phyloP scores from a whole-genome alignment of 2,888 invertebrate species.

The Parasteatoda lunata region DNA sequence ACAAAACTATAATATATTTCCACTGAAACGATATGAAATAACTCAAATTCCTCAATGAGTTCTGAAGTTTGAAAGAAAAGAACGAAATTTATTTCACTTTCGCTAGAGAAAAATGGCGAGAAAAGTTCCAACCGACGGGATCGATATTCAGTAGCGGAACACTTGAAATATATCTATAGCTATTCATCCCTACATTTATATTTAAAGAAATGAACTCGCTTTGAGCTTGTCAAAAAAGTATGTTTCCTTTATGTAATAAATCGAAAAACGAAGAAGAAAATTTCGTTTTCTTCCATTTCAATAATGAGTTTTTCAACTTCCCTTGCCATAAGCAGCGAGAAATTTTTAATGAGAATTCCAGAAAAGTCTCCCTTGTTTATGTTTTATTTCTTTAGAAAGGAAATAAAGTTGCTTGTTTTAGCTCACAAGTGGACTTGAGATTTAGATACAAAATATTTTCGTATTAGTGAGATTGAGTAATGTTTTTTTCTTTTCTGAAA shows the following conservation, averaged over 20 bases:
- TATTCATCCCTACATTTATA: conserved; percentile 17
- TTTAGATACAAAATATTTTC: conserved; percentile 15
- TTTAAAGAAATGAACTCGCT: conserved; percentile 7
- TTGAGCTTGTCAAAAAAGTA: conserved; percentile 18
- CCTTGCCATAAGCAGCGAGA: conserved; percentile 27
- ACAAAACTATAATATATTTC: neutral
- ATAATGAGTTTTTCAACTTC: conserved; percentile 47
- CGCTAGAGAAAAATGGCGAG: conserved; percentile 9
- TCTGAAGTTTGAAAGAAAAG: conserved; percentile 19
- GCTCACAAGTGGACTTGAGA: conserved; percentile 19
- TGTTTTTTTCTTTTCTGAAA: neutral
- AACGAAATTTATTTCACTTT: conserved; percentile 48
- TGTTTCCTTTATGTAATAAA: conserved; percentile 23
- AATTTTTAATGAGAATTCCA: conserved; percentile 61
- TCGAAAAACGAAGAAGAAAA: conserved; percentile 19
- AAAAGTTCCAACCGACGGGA: conserved; percentile 12
- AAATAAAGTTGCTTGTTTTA: conserved; percentile 24
- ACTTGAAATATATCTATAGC: conserved; percentile 15
- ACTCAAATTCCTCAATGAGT: conserved; percentile 26
- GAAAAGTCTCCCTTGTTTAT: conserved; percentile 32
- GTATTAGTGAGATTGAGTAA: neutral
- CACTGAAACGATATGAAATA: conserved; percentile 7
- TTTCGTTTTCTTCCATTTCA: conserved; percentile 30
- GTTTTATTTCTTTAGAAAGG: neutral
- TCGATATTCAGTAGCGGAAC: conserved; percentile 29